Conservation (phyloP, 2,888 invertebrate species). For the Drosophila lutescens region DNA sequence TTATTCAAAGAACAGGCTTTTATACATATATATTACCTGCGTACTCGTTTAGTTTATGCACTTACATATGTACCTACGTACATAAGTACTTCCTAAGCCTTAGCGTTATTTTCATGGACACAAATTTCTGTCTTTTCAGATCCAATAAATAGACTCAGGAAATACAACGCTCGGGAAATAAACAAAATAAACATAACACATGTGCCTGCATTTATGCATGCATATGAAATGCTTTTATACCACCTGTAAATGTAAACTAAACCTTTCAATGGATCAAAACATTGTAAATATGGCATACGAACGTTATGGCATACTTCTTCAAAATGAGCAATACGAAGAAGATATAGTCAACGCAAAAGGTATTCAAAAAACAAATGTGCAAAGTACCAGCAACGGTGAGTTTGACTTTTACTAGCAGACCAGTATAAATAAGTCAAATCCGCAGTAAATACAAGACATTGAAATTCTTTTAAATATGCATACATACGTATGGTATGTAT, state of each 20-base stretch:
- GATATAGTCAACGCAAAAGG: slow-evolving; percentile 7
- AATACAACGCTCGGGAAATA: slow-evolving; percentile 2
- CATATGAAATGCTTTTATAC: slow-evolving; percentile 3
- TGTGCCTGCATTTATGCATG: slow-evolving; percentile 5
- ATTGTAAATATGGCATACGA: slow-evolving; percentile 17
- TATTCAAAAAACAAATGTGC: slow-evolving; percentile 9
- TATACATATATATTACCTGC: not conserved
- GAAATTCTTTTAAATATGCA: no score
- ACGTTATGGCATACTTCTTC: slow-evolving; percentile 26
- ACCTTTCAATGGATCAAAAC: slow-evolving; percentile 4
- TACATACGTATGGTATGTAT: no score
- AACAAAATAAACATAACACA: not conserved
- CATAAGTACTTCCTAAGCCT: no score
- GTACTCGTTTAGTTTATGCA: not conserved
- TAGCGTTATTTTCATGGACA: not conserved
- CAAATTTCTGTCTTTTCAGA: slow-evolving; percentile 2
- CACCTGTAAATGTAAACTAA: slow-evolving; percentile 5
- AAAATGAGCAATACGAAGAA: slow-evolving; percentile 17
- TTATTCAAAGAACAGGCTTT: not conserved
- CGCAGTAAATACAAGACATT: not conserved
- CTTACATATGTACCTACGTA: not conserved
- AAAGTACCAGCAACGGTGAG: slow-evolving; percentile 4
- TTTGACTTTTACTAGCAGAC: not conserved
- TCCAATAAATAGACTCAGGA: not conserved
- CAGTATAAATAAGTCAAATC: not conserved